phyloP scores from a whole-genome alignment of 2,113 vertebrate species.

The Catharus bicknelli region DNA sequence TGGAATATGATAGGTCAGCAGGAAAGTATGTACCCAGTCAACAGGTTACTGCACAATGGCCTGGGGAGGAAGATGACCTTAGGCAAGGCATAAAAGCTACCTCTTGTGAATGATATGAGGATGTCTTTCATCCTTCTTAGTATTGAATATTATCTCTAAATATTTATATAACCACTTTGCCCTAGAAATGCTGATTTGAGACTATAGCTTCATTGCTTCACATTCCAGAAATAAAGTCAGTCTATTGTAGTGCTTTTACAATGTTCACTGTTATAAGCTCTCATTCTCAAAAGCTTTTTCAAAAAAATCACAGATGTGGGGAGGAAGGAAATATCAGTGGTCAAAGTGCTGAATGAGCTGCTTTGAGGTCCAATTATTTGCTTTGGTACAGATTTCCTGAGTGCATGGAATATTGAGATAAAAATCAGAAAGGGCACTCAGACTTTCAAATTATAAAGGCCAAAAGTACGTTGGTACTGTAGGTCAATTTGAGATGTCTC shows the following conservation, averaged over 20 bases:
- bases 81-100: background rate
- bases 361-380: background rate
- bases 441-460: background rate
- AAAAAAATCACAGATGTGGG: background rate
- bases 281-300: background rate
- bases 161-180: background rate
- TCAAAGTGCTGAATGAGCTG: background rate
- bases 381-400: background rate
- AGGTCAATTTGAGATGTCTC: background rate
- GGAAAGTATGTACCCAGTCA: background rate
- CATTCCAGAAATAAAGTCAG: background rate
- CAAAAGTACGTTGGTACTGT: background rate
- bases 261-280: background rate
- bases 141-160: background rate
- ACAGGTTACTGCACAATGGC: accelerated
- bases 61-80: background rate
- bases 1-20: background rate
- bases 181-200: background rate
- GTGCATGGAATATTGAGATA: background rate
- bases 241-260: accelerated
- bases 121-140: background rate
- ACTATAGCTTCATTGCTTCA: background rate
- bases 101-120: background rate
- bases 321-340: background rate
- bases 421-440: background rate